phyloP scores from a whole-genome alignment of 2,113 vertebrate genomes.

The Caretta caretta region DNA sequence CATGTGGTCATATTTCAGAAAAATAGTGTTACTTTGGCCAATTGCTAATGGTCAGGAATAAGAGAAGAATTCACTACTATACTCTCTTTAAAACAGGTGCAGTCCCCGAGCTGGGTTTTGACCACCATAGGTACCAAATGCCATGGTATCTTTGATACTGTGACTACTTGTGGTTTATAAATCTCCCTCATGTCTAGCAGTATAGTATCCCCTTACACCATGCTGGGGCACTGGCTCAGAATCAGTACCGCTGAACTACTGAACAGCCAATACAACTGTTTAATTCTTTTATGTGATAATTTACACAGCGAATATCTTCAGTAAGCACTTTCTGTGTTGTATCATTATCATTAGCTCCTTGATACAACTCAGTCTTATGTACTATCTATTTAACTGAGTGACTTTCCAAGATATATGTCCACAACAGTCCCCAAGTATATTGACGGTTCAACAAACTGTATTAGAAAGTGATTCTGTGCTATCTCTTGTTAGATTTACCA shows the following conservation, averaged over 20 bases:
- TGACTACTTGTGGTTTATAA: neutral
- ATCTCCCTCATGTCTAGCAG: neutral
- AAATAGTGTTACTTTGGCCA: constrained; percentile 5
- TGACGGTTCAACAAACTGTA: neutral
- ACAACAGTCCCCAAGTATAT: neutral
- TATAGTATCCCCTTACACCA: fast-evolving
- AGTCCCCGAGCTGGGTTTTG: neutral
- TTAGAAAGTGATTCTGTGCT: neutral
- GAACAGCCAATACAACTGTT: neutral
- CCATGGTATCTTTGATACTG: neutral
- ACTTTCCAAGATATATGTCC: neutral
- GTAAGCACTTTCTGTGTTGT: neutral
- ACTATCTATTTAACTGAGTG: neutral
- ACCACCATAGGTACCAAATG: neutral
- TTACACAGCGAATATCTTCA: neutral
- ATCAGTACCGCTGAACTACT: neutral
- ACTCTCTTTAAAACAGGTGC: neutral
- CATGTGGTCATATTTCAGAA: neutral
- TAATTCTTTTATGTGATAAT: neutral
- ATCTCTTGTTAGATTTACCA: neutral
- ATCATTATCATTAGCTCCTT: neutral
- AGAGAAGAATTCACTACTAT: constrained; percentile 11
- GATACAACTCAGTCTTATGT: neutral
- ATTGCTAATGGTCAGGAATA: constrained; percentile 15
- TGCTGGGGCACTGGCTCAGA: neutral